phyloP scores from a whole-genome alignment of 1,140 invertebrate species.

The Drosophila arawakana region DNA sequence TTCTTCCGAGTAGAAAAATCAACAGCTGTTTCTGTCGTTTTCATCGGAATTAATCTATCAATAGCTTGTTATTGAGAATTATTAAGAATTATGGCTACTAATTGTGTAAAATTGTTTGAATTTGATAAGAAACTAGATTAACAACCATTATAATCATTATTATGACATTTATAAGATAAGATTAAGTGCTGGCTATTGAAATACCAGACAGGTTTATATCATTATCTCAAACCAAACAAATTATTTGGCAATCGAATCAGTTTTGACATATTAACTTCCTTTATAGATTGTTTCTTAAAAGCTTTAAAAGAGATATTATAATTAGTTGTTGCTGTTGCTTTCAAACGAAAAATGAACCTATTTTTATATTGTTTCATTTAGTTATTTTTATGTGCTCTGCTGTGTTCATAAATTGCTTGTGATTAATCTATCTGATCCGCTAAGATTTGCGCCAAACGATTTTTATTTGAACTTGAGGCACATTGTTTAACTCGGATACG shows the following conservation, averaged over 20 bases:
- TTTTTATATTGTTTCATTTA: constrained; percentile 49
- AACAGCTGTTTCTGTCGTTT: too few species aligned
- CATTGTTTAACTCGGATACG: constrained; percentile 43
- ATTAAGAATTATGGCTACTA: neutral
- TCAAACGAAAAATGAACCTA: constrained; percentile 16
- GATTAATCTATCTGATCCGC: constrained; percentile 80
- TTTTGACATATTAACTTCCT: constrained; percentile 23
- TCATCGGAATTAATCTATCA: too few species aligned
- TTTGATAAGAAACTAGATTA: neutral
- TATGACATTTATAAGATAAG: constrained; percentile 6
- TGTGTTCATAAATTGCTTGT: constrained; percentile 77
- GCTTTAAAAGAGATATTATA: neutral
- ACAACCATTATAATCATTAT: constrained; percentile 7
- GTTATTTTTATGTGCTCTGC: constrained; percentile 65
- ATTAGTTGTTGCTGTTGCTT: constrained; percentile 19
- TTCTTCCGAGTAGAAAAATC: too few species aligned
- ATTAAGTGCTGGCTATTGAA: neutral
- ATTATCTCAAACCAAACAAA: neutral
- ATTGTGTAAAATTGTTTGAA: neutral
- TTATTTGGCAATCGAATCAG: neutral
- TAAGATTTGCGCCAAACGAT: constrained; percentile 66
- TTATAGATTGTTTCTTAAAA: constrained; percentile 12
- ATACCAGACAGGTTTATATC: neutral
- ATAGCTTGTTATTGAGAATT: too few species aligned
- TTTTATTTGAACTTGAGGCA: constrained; percentile 79